Percentiles rank a stretch among this genome's conserved stretches.
These are phyloP conservation scores for human DNA, from an alignment of 2,113 vertebrate species.

Conservation along the genomic window GRCh38 chr3:32168001-32168500, in stretches of 20 bases:
- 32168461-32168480: not conserved
- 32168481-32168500: not conserved
- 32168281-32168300: conserved; percentile 52
- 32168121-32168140: conserved; percentile 19
- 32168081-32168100: not conserved
- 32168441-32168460: not conserved
- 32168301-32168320: conserved; percentile 50
- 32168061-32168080: conserved; percentile 61
- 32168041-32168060: conserved; percentile 67
- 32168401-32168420: conserved; percentile 52
- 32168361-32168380: not conserved
- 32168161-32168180: conserved; percentile 40
- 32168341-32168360: not conserved
- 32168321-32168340: not conserved
- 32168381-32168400: conserved; percentile 68
- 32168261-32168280: conserved; percentile 59
- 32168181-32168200: not conserved
- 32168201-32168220: conserved; percentile 53
- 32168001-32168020: conserved; percentile 63
- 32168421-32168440: not conserved
- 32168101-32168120: conserved; percentile 20
- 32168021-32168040: conserved; percentile 34
- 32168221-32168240: conserved; percentile 58
- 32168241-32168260: conserved; percentile 50
- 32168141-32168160: not conserved